Evolutionary conservation across 2,888 invertebrate species (phyloP).

Genomic region (Suillia variegata): DNA sequence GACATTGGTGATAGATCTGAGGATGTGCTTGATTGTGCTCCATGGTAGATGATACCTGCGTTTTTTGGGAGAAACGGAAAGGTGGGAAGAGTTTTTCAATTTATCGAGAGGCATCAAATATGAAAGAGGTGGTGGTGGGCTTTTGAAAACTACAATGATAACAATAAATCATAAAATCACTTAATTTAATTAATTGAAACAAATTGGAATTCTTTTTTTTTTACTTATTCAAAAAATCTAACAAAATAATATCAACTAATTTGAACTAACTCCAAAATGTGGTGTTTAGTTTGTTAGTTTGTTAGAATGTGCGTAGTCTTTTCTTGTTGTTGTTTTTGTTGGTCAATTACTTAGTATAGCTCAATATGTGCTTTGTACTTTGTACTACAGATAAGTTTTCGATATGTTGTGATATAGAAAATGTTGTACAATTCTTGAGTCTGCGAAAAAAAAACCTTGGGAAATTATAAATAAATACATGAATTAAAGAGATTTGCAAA

Average conservation of each 20-base stretch:
- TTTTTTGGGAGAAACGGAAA: too few relatives aligned
- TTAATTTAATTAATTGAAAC: neutral
- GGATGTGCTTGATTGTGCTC: slow-evolving; percentile 76
- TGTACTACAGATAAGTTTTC: slow-evolving; percentile 55
- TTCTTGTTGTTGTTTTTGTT: slow-evolving; percentile 27
- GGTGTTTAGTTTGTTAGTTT: slow-evolving; percentile 5
- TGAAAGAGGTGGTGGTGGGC: too few relatives aligned
- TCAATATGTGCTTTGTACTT: neutral
- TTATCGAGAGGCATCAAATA: too few relatives aligned
- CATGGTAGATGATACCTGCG: slow-evolving; percentile 75
- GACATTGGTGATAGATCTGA: slow-evolving; percentile 80
- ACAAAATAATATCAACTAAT: too few relatives aligned
- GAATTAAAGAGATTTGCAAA: too few relatives aligned
- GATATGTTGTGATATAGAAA: slow-evolving; percentile 60
- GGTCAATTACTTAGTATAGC: neutral
- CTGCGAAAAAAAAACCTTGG: slow-evolving; percentile 52
- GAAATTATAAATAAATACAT: too few relatives aligned
- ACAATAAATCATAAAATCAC: too few relatives aligned
- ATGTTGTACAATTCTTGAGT: slow-evolving; percentile 55
- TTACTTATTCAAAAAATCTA: neutral
- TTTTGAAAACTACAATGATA: too few relatives aligned
- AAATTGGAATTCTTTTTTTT: neutral
- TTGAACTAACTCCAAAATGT: too few relatives aligned
- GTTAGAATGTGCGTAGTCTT: slow-evolving; percentile 22
- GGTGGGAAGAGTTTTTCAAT: slow-evolving; percentile 26